Evolutionary conservation across 2,888 invertebrate species (phyloP), one percentile per base, ranked within the genome.

Genomic region (Melitaea athalia): DNA sequence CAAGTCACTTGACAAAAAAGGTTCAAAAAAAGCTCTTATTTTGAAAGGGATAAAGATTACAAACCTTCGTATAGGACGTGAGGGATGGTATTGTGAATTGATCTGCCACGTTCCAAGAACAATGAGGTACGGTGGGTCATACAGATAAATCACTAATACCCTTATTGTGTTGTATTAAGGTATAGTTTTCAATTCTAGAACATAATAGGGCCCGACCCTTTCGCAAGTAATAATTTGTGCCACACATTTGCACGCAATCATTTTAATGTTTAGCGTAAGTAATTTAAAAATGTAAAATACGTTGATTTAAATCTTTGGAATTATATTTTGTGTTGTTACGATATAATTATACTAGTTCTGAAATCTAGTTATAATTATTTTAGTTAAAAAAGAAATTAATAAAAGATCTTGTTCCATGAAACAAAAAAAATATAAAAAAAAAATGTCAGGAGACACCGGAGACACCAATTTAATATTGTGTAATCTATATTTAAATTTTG

Each of bases 161-260:
- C 68, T 59, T 70, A 72, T 1, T 10, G 12, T 14, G 15, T 50
- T 15, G 8, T 10, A 59, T 66, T 67, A 70, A 68, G 62, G 52
- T 12, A 38, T 17, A 17, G 45, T 71, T 72, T 70, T 43, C 59
- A 62, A 61, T 17, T 24, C 17, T n/a, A 14, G 5, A 17, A 59
- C 12, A n/a, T 53, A n/a, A 55, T 52, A 70, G 67, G 72, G 72
- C 61, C 67, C 45, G 67, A 55, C 70, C 72, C 72, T 59, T 65
- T 65, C 49, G 68, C 59, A 70, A 66, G 66, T 72, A 70, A 70
- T 70, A 70, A 72, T 72, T 70, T 72, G 63, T 63, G 62, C n/a
- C 45, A 63, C 57, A 45, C 65, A 61, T 70, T 72, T 59, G 68
- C 66, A 64, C 66, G 61, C 64, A 50, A 64, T 70, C 47, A 67